Evolutionary conservation across 1,140 invertebrate genomes (phyloP).

Genomic region (Zophobas atratus): DNA sequence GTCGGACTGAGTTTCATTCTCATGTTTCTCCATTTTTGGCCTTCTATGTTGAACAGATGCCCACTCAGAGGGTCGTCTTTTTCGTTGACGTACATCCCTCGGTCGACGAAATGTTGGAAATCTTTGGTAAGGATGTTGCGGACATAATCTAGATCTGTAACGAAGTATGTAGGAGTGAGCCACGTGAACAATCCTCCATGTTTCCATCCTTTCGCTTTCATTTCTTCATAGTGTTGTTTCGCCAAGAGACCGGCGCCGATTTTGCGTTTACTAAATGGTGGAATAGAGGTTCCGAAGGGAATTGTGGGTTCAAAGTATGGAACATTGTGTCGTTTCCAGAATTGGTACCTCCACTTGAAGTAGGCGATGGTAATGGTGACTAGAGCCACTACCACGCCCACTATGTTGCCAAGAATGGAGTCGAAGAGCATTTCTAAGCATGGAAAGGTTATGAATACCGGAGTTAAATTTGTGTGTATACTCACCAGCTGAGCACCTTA

Average conservation of each 20-base stretch:
- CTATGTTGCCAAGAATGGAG: not conserved
- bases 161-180: not conserved
- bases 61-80: not conserved
- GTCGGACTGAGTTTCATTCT: too few species aligned
- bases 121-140: not conserved
- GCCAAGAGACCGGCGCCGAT: not conserved
- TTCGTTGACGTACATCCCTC: not conserved
- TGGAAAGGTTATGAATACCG: too few species aligned
- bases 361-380: not conserved
- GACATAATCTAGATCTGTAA: not conserved
- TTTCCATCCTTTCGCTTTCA: too few species aligned
- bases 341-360: not conserved
- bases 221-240: not conserved
- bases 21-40: too few species aligned
- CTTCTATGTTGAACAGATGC: too few species aligned
- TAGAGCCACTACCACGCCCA: not conserved
- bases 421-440: too few species aligned
- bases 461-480: too few species aligned
- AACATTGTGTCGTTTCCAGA: not conserved
- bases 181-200: not conserved
- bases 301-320: not conserved
- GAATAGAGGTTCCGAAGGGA: not conserved
- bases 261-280: not conserved
- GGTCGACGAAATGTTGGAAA: not conserved
- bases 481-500: too few species aligned